These are phyloP conservation scores for Climacteris rufus DNA, from an alignment of 2,113 vertebrate species.

Conservation along the genomic window DNA sequence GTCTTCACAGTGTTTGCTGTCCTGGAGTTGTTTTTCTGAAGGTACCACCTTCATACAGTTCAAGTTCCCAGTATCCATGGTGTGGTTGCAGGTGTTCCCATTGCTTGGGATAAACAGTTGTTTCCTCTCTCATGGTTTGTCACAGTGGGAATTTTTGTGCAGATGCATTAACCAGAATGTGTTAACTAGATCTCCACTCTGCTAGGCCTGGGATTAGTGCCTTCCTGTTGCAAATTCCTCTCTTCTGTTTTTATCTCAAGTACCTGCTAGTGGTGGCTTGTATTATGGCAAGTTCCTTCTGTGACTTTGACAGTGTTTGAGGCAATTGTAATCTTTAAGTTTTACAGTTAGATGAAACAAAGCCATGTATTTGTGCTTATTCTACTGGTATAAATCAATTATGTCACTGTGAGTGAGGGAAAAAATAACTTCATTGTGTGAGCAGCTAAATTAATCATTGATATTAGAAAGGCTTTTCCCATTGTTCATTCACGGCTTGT, in stretches of 20 bases:
- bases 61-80: neutral
- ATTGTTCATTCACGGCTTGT: neutral
- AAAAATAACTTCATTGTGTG: neutral
- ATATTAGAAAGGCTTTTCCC: neutral
- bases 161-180: neutral
- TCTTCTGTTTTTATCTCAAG: neutral
- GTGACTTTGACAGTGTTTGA: neutral
- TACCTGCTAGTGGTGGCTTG: neutral
- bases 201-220: neutral
- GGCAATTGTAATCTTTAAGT: neutral
- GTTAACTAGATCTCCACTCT: neutral
- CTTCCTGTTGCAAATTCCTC: neutral
- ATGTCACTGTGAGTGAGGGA: neutral
- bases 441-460: neutral
- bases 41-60: neutral
- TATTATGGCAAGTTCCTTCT: neutral
- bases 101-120: neutral
- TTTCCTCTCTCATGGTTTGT: neutral
- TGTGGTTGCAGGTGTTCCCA: no score
- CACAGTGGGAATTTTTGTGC: neutral
- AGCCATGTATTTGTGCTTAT: neutral
- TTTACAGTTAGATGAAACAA: neutral
- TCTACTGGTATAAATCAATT: neutral
- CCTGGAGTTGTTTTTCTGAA: neutral
- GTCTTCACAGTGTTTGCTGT: rapidly evolving